Percentiles rank a stretch among this genome's conserved stretches.
phyloP scores from a whole-genome alignment of 2,888 invertebrate genomes.

The Eumacrocentrus americanus region DNA sequence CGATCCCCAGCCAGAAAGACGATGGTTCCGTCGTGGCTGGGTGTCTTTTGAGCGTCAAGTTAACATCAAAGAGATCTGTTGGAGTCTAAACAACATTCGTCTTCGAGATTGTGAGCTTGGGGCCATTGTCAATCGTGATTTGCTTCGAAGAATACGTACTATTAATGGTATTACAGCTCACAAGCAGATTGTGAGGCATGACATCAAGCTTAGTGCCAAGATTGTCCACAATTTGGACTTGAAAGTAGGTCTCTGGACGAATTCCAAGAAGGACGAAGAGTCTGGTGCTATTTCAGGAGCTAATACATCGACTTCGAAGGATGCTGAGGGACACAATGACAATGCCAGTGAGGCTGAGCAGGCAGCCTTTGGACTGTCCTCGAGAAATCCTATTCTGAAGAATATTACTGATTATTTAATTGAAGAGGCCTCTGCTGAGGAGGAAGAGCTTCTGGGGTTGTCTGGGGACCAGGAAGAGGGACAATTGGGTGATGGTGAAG shows the following conservation, averaged over 20 bases:
- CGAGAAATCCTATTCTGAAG: constrained; percentile 91
- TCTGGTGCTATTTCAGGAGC: too few relatives aligned
- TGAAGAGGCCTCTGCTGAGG: constrained; percentile 98
- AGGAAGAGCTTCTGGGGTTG: constrained; percentile 88
- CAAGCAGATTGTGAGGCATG: constrained; percentile 85
- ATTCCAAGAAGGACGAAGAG: constrained; percentile 57
- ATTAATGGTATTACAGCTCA: constrained; percentile 91
- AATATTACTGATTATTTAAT: constrained; percentile 98
- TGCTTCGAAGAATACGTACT: constrained; percentile 90
- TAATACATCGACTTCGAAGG: constrained; percentile 39
- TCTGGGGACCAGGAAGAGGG: constrained; percentile 64
- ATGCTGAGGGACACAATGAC: constrained; percentile 42
- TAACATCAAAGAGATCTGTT: constrained; percentile 99
- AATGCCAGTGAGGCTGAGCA: constrained; percentile 51
- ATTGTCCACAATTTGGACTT: constrained; percentile 90
- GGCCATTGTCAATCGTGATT: constrained; percentile 95
- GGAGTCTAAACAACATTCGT: constrained; percentile 95
- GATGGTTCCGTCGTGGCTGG: constrained; percentile 98
- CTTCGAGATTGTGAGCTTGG: constrained; percentile 89
- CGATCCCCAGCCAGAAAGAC: constrained; percentile 94
- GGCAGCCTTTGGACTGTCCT: constrained; percentile 73
- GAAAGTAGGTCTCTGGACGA: constrained; percentile 80
- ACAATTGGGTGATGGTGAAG: constrained; percentile 61
- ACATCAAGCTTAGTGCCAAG: constrained; percentile 90
- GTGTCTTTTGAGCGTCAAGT: constrained; percentile 96